Conservation (phyloP, 2,113 vertebrate species). For the Felis chaus region DNA sequence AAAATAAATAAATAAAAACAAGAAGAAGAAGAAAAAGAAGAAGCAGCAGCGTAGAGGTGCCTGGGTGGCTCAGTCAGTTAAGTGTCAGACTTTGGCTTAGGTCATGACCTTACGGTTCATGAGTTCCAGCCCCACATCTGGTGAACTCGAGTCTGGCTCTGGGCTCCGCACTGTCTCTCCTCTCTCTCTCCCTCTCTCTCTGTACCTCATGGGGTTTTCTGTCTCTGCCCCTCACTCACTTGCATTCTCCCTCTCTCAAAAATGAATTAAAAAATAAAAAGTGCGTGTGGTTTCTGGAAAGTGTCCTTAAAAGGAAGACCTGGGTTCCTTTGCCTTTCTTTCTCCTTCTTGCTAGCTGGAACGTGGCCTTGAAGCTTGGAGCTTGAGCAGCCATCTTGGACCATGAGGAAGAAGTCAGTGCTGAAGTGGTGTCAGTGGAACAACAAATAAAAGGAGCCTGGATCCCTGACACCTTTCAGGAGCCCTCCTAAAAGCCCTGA, state of each 20-base stretch:
- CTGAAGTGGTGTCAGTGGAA: background rate
- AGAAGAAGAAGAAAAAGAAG: no score
- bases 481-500: background rate
- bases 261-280: background rate
- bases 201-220: no score
- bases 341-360: background rate
- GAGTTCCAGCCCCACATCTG: no score
- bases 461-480: background rate
- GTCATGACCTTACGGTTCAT: no score
- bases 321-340: background rate
- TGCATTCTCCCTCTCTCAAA: no score
- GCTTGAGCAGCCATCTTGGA: background rate
- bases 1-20: no score
- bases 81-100: no score
- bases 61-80: no score
- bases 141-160: no score
- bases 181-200: no score
- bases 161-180: no score
- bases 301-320: background rate
- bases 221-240: no score
- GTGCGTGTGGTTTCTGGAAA: background rate
- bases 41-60: accelerated
- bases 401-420: background rate
- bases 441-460: background rate
- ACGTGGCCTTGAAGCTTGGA: background rate